A percentile compares a stretch with the other conserved stretches of the same genome.
Evolutionary conservation across 2,113 vertebrate species (phyloP).

Genomic region (Trachemys scripta): DNA sequence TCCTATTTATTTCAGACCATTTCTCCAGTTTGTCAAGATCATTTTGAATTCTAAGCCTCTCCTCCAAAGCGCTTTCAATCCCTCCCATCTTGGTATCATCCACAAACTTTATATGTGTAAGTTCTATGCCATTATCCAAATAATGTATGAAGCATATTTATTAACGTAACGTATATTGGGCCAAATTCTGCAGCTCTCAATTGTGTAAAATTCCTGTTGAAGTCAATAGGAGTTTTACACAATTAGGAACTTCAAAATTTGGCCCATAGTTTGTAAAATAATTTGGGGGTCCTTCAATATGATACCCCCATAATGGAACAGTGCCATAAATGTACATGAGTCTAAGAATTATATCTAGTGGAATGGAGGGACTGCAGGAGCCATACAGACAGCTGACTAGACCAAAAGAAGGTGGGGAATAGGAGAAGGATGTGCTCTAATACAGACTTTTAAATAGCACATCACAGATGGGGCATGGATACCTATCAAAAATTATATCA

Average conservation of each 20-base stretch:
- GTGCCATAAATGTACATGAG: background rate
- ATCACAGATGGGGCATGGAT: background rate
- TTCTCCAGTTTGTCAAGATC: background rate
- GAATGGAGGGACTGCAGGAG: background rate
- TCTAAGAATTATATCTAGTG: background rate
- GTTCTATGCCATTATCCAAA: background rate
- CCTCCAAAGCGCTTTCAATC: too few species aligned
- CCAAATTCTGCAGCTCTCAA: background rate
- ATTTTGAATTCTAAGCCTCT: too few species aligned
- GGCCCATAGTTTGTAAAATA: background rate
- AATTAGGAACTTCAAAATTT: background rate
- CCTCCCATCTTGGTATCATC: background rate
- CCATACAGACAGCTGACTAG: background rate
- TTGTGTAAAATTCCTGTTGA: background rate
- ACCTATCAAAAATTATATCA: background rate
- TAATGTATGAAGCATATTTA: background rate
- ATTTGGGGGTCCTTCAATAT: too few species aligned
- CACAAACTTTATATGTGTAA: background rate
- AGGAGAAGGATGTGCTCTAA: background rate
- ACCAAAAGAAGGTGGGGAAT: background rate
- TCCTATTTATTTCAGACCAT: background rate
- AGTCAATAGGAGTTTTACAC: background rate
- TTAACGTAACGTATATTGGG: background rate
- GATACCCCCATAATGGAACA: background rate
- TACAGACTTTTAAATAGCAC: background rate